A percentile compares a stretch with the other conserved stretches of the same genome.
phyloP scores from a whole-genome alignment of 2,888 invertebrate species.

The Diarsia mendica region DNA sequence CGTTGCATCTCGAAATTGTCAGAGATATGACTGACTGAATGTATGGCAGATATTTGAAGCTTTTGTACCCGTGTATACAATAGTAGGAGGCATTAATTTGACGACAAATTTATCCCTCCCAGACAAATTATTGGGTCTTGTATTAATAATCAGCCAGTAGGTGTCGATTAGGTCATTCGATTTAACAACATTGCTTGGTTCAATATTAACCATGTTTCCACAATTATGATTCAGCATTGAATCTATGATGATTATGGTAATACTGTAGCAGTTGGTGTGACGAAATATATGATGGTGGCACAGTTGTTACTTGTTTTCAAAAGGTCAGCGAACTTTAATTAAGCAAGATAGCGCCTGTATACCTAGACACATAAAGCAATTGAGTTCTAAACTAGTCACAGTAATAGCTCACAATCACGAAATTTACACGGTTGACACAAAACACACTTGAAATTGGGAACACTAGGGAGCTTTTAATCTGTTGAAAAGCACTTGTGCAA shows the following conservation, averaged over 20 bases:
- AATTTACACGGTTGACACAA: constrained; percentile 64
- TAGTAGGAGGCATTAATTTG: constrained; percentile 29
- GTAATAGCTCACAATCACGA: constrained; percentile 71
- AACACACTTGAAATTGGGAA: constrained; percentile 48
- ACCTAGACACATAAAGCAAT: constrained; percentile 67
- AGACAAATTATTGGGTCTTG: constrained; percentile 54
- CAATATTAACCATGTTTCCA: constrained; percentile 64
- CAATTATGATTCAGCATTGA: constrained; percentile 39
- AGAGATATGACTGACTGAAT: constrained; percentile 22
- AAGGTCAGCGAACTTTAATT: constrained; percentile 74
- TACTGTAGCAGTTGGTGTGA: constrained; percentile 32
- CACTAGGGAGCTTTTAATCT: constrained; percentile 33
- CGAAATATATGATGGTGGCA: constrained; percentile 47
- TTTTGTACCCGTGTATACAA: constrained; percentile 30
- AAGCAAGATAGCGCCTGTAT: constrained; percentile 66
- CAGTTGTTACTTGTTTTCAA: constrained; percentile 49
- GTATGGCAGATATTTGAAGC: constrained; percentile 54
- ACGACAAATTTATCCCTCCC: constrained; percentile 35
- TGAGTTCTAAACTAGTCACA: constrained; percentile 67
- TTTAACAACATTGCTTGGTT: constrained; percentile 62
- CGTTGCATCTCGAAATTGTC: constrained; percentile 62
- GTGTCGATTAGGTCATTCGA: constrained; percentile 83
- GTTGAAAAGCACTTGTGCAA: constrained; percentile 67
- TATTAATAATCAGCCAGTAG: constrained; percentile 72
- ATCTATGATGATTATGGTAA: constrained; percentile 16